Base-by-base conservation (phyloP, 2,888 invertebrate species). In the Nemotelus pantherinus region DNA sequence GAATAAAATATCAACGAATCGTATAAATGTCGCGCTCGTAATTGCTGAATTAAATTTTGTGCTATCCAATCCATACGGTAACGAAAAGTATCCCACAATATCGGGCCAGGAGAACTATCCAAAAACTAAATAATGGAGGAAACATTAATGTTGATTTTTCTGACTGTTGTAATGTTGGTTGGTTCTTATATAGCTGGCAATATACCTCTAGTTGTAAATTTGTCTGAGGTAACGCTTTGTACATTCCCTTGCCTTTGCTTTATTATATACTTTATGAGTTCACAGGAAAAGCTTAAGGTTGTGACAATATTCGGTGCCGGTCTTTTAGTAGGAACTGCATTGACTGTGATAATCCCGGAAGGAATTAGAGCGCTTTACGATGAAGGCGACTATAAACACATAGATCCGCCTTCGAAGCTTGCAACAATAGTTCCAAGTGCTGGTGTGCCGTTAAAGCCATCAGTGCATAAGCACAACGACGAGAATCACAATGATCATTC, bases 321-420 rank as follows among this genome's bases (percentile, higher is more conserved):
- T 1, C 90, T 99, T 5, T 90, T 99, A 1, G 98, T 99, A 1
- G 99, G 99, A 2, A 99, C 99, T 47, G 98, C 99, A 0, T 87
- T 99, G 50, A 95, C 97, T 3, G 99, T 99, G 0, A 99, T 99
- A 77, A 98, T 99, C 82, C 99, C 99, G 0, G 99, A 99, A 88
- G 99, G 99, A 4, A 95, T 99, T n/a, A 90, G 97, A 78, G 92
- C 95, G 0, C 85, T 96, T 71, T 92, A 91, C 81, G 88, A 88
- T 72, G 89, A 89, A 25, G 81, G 79, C 57, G 44, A 53, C 3
- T 67, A 67, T n/a, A 9, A 44, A 3, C 65, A 76, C 25, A 43
- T 0, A n/a, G 43, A 41, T 3, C 44, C 55, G n/a, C 5, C 68
- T n/a, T 1, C 58, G 1, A 45, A 10, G 44, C n/a, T 64, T 2